Evolutionary conservation across 1,140 invertebrate species (phyloP), one percentile per base, ranked within the genome.

Genomic region (Nasonia giraulti): DNA sequence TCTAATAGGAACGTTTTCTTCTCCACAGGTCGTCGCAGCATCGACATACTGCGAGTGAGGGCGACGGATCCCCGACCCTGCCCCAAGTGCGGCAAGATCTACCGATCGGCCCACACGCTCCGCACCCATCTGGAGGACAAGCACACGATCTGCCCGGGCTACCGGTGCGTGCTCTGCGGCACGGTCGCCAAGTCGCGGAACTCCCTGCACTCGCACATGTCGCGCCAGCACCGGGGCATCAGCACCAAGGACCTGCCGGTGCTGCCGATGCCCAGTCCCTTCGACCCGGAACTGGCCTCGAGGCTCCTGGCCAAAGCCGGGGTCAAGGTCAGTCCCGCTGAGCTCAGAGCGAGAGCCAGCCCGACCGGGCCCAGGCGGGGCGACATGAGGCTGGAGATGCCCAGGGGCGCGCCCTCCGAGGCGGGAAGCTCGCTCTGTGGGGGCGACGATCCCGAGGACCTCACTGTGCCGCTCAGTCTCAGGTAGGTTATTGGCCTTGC

Each of bases 1-100:
- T 74, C 40, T 40, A 20, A 33, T 78, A 20, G 33, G 50, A 82
- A 50, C 20, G 17, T 40, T 50, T 79, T 84, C 85, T 75, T 83
- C 84, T 87, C 77, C 95, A 88, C 94, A 95, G 96, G 96, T 78
- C 94, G 96, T 87, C 93, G 97, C 84, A 96, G 96, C 20, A 92
- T 97, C 89, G 97, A 98, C 88, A 95, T 97, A 94, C 95, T 96
- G 91, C 94, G 97, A 88, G 97, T 98, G 20, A 94, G 97, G 87
- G 97, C 97, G 0, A 98, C 97, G 20, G 97, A 98, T 93, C 97
- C 97, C 0, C 94, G 97, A 40, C 97, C 97, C 0, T 98, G 97
- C 92, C 97, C 97, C 11, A 97, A 98, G 91, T 98, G 97, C 91
- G 97, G 97, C 2, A 98, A 98, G 93, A 98, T 98, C 90, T 98